Conservation (phyloP, 2,888 invertebrate species). For the Heliothis peltigera region DNA sequence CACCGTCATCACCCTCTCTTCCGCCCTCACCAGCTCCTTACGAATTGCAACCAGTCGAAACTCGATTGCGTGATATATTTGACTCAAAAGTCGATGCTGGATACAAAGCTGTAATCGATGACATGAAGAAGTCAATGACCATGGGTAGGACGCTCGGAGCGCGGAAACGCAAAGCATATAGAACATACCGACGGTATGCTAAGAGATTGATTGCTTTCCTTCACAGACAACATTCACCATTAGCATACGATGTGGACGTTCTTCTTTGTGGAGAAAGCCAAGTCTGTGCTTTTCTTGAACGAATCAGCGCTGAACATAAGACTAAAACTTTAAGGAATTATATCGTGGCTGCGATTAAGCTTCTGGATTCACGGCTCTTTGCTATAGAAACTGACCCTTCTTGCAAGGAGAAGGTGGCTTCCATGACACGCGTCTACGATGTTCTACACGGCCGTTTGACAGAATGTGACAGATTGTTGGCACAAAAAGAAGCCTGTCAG, state of each 20-base stretch:
- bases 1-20: constrained; percentile 84
- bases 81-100: constrained; percentile 89
- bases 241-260: constrained; percentile 87
- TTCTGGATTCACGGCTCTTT: constrained; percentile 86
- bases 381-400: constrained; percentile 87
- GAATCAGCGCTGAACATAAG: constrained; percentile 86
- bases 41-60: constrained; percentile 85
- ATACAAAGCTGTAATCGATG: constrained; percentile 88
- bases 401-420: constrained; percentile 87
- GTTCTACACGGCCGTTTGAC: constrained; percentile 83
- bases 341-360: constrained; percentile 86
- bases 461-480: constrained; percentile 83
- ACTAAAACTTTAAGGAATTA: constrained; percentile 87
- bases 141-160: constrained; percentile 86
- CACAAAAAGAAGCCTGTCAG: constrained; percentile 77
- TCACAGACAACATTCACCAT: constrained; percentile 86
- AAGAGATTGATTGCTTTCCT: constrained; percentile 86
- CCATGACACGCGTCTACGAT: constrained; percentile 87
- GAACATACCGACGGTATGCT: constrained; percentile 87
- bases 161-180: constrained; percentile 85
- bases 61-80: constrained; percentile 85
- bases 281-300: constrained; percentile 85
- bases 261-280: constrained; percentile 86
- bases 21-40: constrained; percentile 86
- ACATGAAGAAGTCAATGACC: constrained; percentile 89